These are phyloP conservation scores for Hyles vespertilio DNA, from an alignment of 1,140 invertebrate genomes.

Conservation along the genomic window DNA sequence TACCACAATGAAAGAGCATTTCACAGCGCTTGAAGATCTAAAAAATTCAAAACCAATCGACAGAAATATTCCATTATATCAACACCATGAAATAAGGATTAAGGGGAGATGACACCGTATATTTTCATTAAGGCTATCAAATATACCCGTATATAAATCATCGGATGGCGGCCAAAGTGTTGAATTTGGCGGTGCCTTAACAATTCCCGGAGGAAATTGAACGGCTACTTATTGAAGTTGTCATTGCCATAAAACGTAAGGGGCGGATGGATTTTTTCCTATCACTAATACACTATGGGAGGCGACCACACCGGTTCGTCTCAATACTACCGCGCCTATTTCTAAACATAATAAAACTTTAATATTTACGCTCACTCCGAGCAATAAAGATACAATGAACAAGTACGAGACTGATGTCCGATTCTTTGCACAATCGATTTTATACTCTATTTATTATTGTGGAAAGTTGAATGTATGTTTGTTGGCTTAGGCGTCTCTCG, in stretches of 20 bases:
- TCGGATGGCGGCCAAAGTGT: constrained; percentile 46
- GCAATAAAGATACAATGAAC: constrained; percentile 68
- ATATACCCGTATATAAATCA: constrained; percentile 60
- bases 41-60: constrained; percentile 4
- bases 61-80: constrained; percentile 9
- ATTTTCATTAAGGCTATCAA: constrained; percentile 35
- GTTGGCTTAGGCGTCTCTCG: constrained; percentile 16
- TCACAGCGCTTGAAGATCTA: no score
- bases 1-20: no score
- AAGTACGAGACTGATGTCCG: constrained; percentile 49
- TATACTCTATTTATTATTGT: constrained; percentile 6
- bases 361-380: constrained; percentile 64
- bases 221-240: constrained; percentile 44
- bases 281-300: constrained; percentile 40
- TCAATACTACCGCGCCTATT: constrained; percentile 50
- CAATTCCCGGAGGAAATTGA: constrained; percentile 45
- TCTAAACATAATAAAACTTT: constrained; percentile 69
- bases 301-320: constrained; percentile 59
- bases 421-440: constrained; percentile 38
- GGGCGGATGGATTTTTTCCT: constrained; percentile 55
- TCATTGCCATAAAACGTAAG: constrained; percentile 53
- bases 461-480: constrained; percentile 21
- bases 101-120: constrained; percentile 51
- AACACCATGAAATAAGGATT: constrained; percentile 57
- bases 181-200: constrained; percentile 57